Evolutionary conservation across 2,888 invertebrate species (phyloP), one percentile per base, ranked within the genome.

Genomic region (Eilema depressum): DNA sequence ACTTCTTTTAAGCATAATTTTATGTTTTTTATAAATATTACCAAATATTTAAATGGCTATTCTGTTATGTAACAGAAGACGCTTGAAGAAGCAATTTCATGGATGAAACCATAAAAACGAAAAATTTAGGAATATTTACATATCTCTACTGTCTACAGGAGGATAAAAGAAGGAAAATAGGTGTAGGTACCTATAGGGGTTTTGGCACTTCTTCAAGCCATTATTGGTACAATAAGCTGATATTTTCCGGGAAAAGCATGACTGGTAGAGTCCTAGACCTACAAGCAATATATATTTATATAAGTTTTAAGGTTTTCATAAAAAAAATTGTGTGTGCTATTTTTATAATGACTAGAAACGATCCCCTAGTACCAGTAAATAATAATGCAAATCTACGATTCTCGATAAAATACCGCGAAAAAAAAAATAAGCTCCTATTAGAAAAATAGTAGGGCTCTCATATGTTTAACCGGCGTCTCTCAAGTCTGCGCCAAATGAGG

Each of bases 401-500:
- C 25, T 30, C 59, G 60, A 75, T 73, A 80, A 79, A 70, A 80
- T 71, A 74, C 74, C 70, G 69, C 83, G n/a, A n/a, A n/a, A n/a
- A 83, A 90, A 90, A 91, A 89, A 91, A 89, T 86, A 89, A 89
- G 88, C 86, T 84, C 76, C 82, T 84, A 87, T 86, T 81, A 88
- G 82, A 86, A 85, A 89, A 91, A 88, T 88, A 91, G 89, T 89
- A 88, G 89, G 76, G 84, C 86, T 81, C 91, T 92, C 85, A 76
- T 80, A 82, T 83, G 88, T 86, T 89, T 89, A 93, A 91, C 92
- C 88, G 90, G 91, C 91, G 91, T 89, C 90, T 90, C 92, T 93
- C 90, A 92, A 93, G 93, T 89, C 89, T 86, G 77, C 84, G 84
- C 80, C 88, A 92, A 92, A 93, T 92, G 93, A 91, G 93, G 91